Base-by-base conservation (phyloP, 2,888 invertebrate genomes). In the Dioctria rufipes region DNA sequence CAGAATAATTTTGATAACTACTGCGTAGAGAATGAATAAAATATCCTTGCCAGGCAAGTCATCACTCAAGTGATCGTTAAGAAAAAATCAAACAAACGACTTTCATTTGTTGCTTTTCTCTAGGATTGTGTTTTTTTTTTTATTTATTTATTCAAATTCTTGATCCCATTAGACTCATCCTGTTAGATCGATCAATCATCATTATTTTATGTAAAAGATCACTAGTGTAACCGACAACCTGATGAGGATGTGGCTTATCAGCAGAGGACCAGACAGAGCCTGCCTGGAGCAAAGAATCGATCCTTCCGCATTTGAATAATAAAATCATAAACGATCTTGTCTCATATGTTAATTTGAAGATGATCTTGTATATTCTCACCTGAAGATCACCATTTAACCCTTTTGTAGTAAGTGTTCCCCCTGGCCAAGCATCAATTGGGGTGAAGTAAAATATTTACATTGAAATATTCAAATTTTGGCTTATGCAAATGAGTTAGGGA, bases 301-400 rank as follows among this genome's bases (percentile, higher is more conserved):
- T 63, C 63, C 77, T 63, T 77, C 73, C 63, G 43, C 46, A 79
- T 79, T 79, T 79, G 79, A 79, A 79, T 79, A 79, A 67, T 67
- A 79, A 79, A 79, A 43, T 79, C 79, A 79, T 79, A 79, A 79
- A 60, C 79, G 79, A 79, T 79, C 79, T 67, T 79, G 79, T 79
- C 69, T 69, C 79, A 13, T 79, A 79, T 79, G 79, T 79, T 67
- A 79, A 79, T 79, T 66, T 58, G 42, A 42, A 9, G 51, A 67
- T 78, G 63, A 77, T 77, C 77, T 63, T 77, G 77, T 77, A 25
- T 25, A 77, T 63, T 63, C 77, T 77, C 77, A 77, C 77, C 77
- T 77, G 49, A 77, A 60, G 77, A 77, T 77, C 63, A 60, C 61
- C 63, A 63, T 61, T 77, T 77, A 77, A 63, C 77, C 77, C 77